Conservation (phyloP, 2,113 vertebrate genomes). For the Melanotaenia duboulayi region DNA sequence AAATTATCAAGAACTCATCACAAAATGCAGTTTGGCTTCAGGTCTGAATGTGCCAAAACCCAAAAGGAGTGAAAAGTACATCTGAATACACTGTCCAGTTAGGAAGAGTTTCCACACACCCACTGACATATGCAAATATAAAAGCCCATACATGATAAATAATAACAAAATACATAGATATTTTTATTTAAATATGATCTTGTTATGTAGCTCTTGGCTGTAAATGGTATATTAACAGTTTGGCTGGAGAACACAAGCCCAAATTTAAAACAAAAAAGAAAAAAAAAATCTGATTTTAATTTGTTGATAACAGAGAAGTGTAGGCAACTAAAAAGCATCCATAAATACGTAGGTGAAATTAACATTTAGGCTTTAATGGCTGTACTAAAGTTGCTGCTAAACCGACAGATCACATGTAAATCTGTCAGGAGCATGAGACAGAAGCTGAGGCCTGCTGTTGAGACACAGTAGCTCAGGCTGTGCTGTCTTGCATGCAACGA, state of each 20-base stretch:
- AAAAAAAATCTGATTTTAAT: not conserved
- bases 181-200: too few relatives aligned
- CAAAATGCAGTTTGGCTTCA: too few relatives aligned
- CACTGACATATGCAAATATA: too few relatives aligned
- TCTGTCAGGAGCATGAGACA: slow-evolving; percentile 16
- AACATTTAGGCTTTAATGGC: not conserved
- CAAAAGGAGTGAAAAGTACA: too few relatives aligned
- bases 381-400: slow-evolving; percentile 11
- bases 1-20: too few relatives aligned
- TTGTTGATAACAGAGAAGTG: not conserved
- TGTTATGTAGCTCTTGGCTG: too few relatives aligned
- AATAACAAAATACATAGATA: too few relatives aligned
- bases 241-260: not conserved
- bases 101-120: too few relatives aligned
- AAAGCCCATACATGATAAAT: too few relatives aligned
- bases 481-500: slow-evolving; percentile 29
- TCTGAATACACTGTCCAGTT: too few relatives aligned
- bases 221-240: too few relatives aligned
- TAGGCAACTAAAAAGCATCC: not conserved
- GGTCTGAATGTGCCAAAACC: too few relatives aligned
- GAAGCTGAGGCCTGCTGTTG: slow-evolving; percentile 41
- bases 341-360: not conserved
- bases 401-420: slow-evolving; percentile 15
- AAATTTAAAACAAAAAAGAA: not conserved
- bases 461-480: slow-evolving; percentile 37